Conservation (phyloP, 2,888 invertebrate species). For the Stenolophus ochropezus region DNA sequence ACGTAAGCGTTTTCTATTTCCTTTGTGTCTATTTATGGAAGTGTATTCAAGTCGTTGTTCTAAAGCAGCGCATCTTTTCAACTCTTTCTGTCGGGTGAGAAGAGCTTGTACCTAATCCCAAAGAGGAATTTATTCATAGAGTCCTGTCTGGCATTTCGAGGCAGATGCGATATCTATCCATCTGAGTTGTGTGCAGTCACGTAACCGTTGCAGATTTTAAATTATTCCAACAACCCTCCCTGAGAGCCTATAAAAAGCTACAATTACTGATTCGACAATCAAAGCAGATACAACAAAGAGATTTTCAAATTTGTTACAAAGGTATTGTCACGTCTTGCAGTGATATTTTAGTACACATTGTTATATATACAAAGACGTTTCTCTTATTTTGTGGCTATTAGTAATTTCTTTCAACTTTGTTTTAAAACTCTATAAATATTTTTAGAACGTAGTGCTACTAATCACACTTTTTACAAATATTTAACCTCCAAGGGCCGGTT, state of each 20-base stretch:
- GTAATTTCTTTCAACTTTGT: no score
- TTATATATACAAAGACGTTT: no score
- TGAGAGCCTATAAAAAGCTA: neutral
- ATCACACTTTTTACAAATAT: no score
- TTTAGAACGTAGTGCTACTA: no score
- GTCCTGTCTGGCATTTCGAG: slow-evolving; percentile 14
- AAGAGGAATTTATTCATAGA: slow-evolving; percentile 39
- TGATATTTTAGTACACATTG: slow-evolving; percentile 4
- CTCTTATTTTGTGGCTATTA: no score
- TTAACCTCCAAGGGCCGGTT: no score
- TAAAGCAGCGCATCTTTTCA: neutral
- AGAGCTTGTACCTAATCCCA: slow-evolving; percentile 14
- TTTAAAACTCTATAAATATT: no score
- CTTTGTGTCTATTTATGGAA: neutral
- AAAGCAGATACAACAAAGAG: no score
- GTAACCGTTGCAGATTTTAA: slow-evolving; percentile 54
- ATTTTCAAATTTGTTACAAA: no score
- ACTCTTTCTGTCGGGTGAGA: neutral
- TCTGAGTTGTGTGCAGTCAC: slow-evolving; percentile 51
- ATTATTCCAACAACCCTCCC: slow-evolving; percentile 50
- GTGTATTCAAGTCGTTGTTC: neutral
- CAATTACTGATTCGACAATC: neutral
- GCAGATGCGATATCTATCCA: slow-evolving; percentile 47
- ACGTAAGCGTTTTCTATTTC: neutral
- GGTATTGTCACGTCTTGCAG: neutral